Conservation (phyloP, 2,113 vertebrate species). For the Calidris pygmaea region DNA sequence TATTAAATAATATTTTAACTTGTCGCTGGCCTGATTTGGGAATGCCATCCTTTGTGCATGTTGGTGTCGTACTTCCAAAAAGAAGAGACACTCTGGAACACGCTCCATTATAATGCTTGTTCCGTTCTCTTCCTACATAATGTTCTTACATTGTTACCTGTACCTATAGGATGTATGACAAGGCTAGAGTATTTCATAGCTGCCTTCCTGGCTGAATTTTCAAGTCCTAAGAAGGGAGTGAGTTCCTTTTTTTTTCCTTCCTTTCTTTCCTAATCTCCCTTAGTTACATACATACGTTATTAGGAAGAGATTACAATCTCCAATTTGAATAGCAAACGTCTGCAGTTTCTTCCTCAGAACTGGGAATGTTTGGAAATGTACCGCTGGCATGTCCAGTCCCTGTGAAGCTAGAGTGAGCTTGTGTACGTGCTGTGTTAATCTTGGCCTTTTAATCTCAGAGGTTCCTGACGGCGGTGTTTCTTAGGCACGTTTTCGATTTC, state of each 20-base stretch:
- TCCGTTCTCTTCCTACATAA: neutral
- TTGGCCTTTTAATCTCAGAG: neutral
- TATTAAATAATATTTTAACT: neutral
- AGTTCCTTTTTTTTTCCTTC: neutral
- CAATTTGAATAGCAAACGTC: neutral
- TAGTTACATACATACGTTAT: neutral
- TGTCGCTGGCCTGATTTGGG: neutral
- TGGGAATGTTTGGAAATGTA: neutral
- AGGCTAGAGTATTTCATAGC: neutral
- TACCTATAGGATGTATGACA: neutral
- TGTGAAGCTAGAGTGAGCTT: neutral
- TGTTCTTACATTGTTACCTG: neutral
- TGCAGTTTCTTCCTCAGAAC: neutral
- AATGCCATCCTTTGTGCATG: neutral
- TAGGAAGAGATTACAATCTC: neutral
- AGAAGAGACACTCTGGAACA: neutral
- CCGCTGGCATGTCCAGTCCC: neutral
- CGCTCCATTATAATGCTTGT: neutral
- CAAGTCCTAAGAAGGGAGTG: neutral
- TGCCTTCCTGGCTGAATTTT: neutral
- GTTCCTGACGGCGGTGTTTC: neutral
- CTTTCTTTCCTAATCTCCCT: neutral
- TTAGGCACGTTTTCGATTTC: neutral
- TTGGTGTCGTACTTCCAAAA: neutral
- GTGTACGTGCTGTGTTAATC: neutral